Conservation (phyloP, 2,113 vertebrate species). For the Pelmatolapia mariae region DNA sequence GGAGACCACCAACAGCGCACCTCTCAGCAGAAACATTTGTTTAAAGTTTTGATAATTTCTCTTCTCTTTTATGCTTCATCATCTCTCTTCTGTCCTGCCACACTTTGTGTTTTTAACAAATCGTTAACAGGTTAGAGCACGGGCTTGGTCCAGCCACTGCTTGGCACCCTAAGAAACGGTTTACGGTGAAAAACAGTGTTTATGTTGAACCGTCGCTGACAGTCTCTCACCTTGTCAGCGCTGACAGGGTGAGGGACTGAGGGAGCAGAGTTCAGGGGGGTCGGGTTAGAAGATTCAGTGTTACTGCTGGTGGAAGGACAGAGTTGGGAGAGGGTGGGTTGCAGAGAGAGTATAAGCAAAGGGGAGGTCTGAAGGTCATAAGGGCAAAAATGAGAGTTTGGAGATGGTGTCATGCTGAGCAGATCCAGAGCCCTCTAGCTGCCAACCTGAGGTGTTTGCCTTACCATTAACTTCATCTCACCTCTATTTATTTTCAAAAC, state of each 20-base stretch:
- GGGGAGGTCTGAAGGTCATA: slow-evolving; percentile 50
- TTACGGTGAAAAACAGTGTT: background rate
- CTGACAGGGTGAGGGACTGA: slow-evolving; percentile 58
- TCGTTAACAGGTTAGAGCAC: slow-evolving; percentile 54
- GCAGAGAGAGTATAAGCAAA: background rate
- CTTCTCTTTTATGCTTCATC: slow-evolving; percentile 29
- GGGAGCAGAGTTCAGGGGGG: slow-evolving; percentile 53
- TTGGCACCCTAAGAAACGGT: slow-evolving; percentile 4
- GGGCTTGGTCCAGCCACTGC: slow-evolving; percentile 19
- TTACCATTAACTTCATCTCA: slow-evolving; percentile 57
- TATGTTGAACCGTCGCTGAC: background rate
- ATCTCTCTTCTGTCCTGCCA: slow-evolving; percentile 8
- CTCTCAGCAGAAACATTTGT: slow-evolving; percentile 61
- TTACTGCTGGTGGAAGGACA: slow-evolving; percentile 15
- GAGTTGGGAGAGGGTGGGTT: background rate
- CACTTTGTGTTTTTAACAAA: slow-evolving; percentile 66
- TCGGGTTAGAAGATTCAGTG: slow-evolving; percentile 54
- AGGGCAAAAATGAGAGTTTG: slow-evolving; percentile 61
- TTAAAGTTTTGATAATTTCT: slow-evolving; percentile 54
- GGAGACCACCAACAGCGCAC: slow-evolving; percentile 68
- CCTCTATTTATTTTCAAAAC: slow-evolving; percentile 65
- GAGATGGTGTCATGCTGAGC: slow-evolving; percentile 61
- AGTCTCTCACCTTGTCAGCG: background rate
- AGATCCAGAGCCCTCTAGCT: slow-evolving; percentile 62
- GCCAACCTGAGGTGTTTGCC: slow-evolving; percentile 63